phyloP scores from a whole-genome alignment of 2,888 invertebrate genomes.

The Apoderus coryli region DNA sequence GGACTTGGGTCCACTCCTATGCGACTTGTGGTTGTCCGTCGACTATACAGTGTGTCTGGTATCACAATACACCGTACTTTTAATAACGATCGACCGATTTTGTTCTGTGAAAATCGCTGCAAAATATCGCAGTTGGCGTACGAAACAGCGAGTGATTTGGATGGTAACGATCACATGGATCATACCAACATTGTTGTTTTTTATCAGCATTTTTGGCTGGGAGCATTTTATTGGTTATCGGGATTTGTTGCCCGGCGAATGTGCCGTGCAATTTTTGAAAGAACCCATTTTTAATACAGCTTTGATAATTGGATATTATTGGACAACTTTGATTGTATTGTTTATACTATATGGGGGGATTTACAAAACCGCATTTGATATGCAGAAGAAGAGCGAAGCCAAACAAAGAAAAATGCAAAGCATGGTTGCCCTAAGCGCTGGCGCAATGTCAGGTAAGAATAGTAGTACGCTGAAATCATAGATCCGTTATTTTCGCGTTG shows the following conservation, averaged over 20 bases:
- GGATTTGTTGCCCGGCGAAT: conserved; percentile 74
- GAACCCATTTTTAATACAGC: conserved; percentile 96
- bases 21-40: conserved; percentile 96
- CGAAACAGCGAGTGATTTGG: conserved; percentile 82
- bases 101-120: conserved; percentile 98
- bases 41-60: conserved; percentile 99
- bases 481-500: too few species aligned
- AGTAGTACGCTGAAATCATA: too few species aligned
- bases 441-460: conserved; percentile 59
- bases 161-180: conserved; percentile 97
- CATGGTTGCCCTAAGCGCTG: conserved; percentile 81
- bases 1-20: conserved; percentile 90
- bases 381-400: conserved; percentile 94
- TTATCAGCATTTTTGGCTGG: conserved; percentile 98
- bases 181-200: conserved; percentile 89
- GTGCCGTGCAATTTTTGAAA: conserved; percentile 93
- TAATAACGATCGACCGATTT: conserved; percentile 96
- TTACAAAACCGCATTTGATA: conserved; percentile 91
- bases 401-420: conserved; percentile 93
- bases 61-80: conserved; percentile 95
- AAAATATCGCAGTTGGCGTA: conserved; percentile 92
- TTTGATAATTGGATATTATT: conserved; percentile 87
- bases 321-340: conserved; percentile 73
- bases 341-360: conserved; percentile 94
- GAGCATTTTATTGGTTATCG: conserved; percentile 92